Evolutionary conservation across 2,113 vertebrate species (phyloP), one percentile per base, ranked within the genome.

Genomic region (Pygoscelis adeliae): DNA sequence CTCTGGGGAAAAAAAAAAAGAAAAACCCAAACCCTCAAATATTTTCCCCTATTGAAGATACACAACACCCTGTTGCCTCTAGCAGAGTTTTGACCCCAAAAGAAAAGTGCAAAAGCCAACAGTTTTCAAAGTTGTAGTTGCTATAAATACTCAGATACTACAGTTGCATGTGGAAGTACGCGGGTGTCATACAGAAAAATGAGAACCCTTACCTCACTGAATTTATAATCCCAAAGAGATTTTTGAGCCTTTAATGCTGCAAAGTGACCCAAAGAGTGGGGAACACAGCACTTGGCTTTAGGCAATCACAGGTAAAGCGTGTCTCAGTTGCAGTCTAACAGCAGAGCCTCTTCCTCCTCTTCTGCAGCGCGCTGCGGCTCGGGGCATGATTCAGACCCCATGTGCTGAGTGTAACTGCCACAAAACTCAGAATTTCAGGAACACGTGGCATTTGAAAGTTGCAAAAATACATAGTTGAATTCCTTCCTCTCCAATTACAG

Each of bases 281-380:
- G 27, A 26, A 5, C 8, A 1, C 3, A 10, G 3, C 2, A 1
- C 12, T 20, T 18, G 86, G 36, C 25, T 63, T n/a, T 7, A 21
- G 44, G 18, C 15, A 20, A 12, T 27, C 25, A 2, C 44, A 32
- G 63, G 18, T 38, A 2, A 13, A 29, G 11, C 0, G 3, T 8
- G 8, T 47, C 49, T 50, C 22, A 3, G 3, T 14, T 8, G 11
- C 56, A 38, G 13, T 12, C 53, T 11, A 4, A 13, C 3, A 13
- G 32, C 63, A 44, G 49, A 50, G 44, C 38, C 18, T 50, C 83
- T 6, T 36, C 26, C 13, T 52, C 30, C 34, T 67, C 46, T 38
- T 62, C n/a, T 18, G 26, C 7, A 22, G 34, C 0, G 9, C 1
- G 5, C 22, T 20, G 63, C 50, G 47, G 49, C 62, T n/a, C 53